Base-by-base conservation (phyloP, 2,888 invertebrate species). In the Bhutanitis thaidina region DNA sequence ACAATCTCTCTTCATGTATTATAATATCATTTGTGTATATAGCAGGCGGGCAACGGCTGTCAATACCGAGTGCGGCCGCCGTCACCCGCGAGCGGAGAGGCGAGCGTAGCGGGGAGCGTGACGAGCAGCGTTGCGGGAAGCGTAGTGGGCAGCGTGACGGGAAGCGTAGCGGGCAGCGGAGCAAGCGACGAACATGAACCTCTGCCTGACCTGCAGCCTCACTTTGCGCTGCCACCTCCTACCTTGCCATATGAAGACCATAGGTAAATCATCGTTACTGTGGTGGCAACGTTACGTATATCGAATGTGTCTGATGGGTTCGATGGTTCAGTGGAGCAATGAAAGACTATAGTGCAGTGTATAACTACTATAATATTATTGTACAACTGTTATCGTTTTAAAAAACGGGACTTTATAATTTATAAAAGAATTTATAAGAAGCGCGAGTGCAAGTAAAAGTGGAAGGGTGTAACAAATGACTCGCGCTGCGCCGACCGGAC, bases 161-260 rank as follows among this genome's bases (percentile, higher is more conserved):
- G 3, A n/a, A 3, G 32, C 49, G 50, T 20, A 9, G 54, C 70
- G 49, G 4, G 12, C 8, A 14, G 59, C 59, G 37, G 61, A 14
- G 1, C 27, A 14, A 27, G 16, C 0, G 47, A 43, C 25, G 46
- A 61, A 47, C 20, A 55, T 49, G 43, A 66, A 37, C 63, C 63
- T 35, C 67, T 69, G 52, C 62, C 71, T 15, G 75, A 76, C 49
- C 64, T 73, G 54, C 81, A 77, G 57, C 71, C 80, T 43, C 77
- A 77, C 62, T 80, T 80, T 64, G 73, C 77, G 13, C 71, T 77
- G 58, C 81, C 78, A 32, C 75, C 77, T 12, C 29, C 43, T 30
- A 74, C 77, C 50, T 60, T 75, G 53, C 70, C 77, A 50, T 77
- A 75, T 56, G 80, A 80, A 57, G 82, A 81, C 58, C 85, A 77